phyloP scores from a whole-genome alignment of 2,888 invertebrate genomes.

The Ephialtes manifestator region DNA sequence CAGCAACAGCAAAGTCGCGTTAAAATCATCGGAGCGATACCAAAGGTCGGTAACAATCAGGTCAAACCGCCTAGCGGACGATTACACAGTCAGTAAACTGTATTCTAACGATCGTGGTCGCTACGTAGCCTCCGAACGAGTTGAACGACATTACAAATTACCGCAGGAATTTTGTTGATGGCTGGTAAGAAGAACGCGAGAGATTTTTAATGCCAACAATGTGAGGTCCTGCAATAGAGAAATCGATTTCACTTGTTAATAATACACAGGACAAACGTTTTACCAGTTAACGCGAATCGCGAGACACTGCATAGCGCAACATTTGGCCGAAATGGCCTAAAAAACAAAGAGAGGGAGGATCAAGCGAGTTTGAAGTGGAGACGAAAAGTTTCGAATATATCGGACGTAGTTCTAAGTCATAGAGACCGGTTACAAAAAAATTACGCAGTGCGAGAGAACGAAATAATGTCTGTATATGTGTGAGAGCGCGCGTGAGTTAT shows the following conservation, averaged over 20 bases:
- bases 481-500: slow-evolving; percentile 51
- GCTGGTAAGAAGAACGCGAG: background rate
- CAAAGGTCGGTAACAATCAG: slow-evolving; percentile 87
- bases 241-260: background rate
- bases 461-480: slow-evolving; percentile 39
- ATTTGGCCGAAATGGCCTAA: slow-evolving; percentile 53
- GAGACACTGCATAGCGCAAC: slow-evolving; percentile 8
- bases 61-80: slow-evolving; percentile 86
- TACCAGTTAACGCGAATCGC: slow-evolving; percentile 15
- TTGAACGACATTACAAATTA: background rate
- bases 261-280: slow-evolving; percentile 3
- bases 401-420: slow-evolving; percentile 72
- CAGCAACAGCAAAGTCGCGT: slow-evolving; percentile 87
- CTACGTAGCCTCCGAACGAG: background rate
- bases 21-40: slow-evolving; percentile 94
- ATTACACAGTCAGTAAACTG: slow-evolving; percentile 85
- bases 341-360: slow-evolving; percentile 2
- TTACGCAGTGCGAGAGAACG: slow-evolving; percentile 54
- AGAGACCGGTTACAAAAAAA: slow-evolving; percentile 59
- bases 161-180: background rate
- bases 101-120: background rate
- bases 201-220: background rate
- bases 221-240: background rate
- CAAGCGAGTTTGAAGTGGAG: slow-evolving; percentile 10
- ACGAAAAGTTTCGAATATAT: slow-evolving; percentile 68